Conservation (phyloP, 2,797 vertebrate genomes). For the Rhinatrema bivittatum region DNA sequence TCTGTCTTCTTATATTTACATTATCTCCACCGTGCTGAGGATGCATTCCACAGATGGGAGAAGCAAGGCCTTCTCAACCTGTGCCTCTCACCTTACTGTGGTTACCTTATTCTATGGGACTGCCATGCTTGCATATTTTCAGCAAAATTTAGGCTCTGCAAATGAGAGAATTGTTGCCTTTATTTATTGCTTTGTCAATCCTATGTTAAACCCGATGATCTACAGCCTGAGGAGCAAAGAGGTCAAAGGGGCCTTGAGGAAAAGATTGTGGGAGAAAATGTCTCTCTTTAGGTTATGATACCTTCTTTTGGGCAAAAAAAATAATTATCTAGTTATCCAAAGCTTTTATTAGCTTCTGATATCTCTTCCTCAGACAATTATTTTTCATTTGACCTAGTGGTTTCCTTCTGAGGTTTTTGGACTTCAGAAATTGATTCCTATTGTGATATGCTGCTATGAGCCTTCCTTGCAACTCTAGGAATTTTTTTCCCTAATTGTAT, state of each 20-base stretch:
- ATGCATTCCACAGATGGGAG: constrained; percentile 11
- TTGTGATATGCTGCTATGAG: too few relatives aligned
- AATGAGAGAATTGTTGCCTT: constrained; percentile 1
- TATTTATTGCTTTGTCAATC: neutral
- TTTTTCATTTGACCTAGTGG: too few relatives aligned
- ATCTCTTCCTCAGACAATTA: too few relatives aligned
- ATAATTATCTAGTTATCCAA: too few relatives aligned
- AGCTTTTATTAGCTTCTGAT: too few relatives aligned
- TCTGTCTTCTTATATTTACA: constrained; percentile 15
- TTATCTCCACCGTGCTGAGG: constrained; percentile 6
- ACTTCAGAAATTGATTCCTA: too few relatives aligned
- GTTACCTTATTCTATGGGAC: constrained; percentile 20
- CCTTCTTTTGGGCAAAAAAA: too few relatives aligned
- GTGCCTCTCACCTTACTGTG: constrained; percentile 18
- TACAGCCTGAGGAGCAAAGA: neutral
- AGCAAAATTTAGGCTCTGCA: neutral
- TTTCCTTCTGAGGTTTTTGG: too few relatives aligned
- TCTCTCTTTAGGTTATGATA: too few relatives aligned
- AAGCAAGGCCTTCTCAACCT: constrained; percentile 24
- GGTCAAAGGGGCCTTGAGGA: neutral
- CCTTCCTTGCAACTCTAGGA: too few relatives aligned
- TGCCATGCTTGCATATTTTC: constrained; percentile 18
- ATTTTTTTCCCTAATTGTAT: too few relatives aligned
- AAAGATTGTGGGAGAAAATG: too few relatives aligned
- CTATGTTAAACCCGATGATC: constrained; percentile 2